Evolutionary conservation across 2,113 vertebrate genomes (phyloP).

Genomic region (Xiphophorus couchianus): DNA sequence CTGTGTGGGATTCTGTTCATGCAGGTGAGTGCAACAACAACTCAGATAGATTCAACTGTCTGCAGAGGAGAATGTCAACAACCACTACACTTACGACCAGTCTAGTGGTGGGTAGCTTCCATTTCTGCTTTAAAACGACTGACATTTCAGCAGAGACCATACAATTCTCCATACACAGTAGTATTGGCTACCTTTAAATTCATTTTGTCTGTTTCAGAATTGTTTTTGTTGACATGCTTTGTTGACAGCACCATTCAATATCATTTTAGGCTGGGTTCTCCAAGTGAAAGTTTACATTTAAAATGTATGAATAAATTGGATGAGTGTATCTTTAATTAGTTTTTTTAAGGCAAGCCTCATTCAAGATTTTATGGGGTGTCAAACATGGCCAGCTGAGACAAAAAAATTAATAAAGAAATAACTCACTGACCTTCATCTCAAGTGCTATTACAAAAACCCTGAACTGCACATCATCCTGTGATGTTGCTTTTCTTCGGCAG

Average conservation of each 20-base stretch:
- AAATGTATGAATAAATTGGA: neutral
- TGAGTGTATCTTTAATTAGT: neutral
- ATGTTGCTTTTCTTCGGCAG: too few relatives aligned
- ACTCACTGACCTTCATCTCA: too few relatives aligned
- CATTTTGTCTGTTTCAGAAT: neutral
- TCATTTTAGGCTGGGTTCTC: neutral
- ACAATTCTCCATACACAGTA: too few relatives aligned
- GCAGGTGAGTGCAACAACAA: neutral
- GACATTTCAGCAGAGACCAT: neutral
- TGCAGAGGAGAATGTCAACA: constrained; percentile 10
- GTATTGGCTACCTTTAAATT: neutral
- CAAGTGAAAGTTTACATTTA: neutral
- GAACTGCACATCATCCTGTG: too few relatives aligned
- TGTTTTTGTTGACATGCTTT: neutral
- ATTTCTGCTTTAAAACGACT: neutral
- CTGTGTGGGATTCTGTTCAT: neutral
- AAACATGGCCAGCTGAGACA: too few relatives aligned
- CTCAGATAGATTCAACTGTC: neutral
- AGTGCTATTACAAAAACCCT: too few relatives aligned
- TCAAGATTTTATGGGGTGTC: too few relatives aligned
- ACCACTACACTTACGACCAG: neutral
- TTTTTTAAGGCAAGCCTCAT: neutral
- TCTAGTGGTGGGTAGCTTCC: too few relatives aligned
- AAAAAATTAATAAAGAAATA: too few relatives aligned
- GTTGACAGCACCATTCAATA: neutral